Evolutionary conservation across 2,888 invertebrate species (phyloP), one percentile per base, ranked within the genome.

Genomic region (Drosophila conformis): DNA sequence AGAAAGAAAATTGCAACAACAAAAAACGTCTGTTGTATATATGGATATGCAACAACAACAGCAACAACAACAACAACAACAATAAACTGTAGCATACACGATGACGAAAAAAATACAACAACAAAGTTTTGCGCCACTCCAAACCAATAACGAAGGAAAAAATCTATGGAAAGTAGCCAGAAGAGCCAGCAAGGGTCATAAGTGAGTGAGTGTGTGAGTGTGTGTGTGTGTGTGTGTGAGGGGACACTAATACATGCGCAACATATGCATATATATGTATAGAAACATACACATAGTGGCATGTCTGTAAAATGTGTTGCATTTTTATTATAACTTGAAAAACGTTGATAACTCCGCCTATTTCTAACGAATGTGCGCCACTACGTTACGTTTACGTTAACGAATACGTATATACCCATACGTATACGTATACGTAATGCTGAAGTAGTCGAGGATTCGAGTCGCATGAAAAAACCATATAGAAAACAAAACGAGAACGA

Each of bases 311-410:
- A 87, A 87, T 91, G 89, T 89, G 91, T 87, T 91, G 91, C 91
- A 91, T 91, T 91, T 91, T 91, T 92, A 91, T 92, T 91, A 91
- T 90, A 91, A 91, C 92, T 91, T 91, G 90, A 91, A 91, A 90
- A 91, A 90, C 91, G 91, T 91, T 90, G 92, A 91, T 92, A 91
- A 91, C 91, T 92, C 91, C 92, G 91, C 91, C 91, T 91, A 91
- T 91, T 91, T 89, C 90, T 88, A 91, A 80, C 87, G 90, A 85
- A 91, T 86, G 77, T 76, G 79, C 78, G 65, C 62, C 31, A 63
- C 64, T 62, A 78, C 68, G 70, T 73, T 74, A 86, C 84, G 76
- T 76, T 63, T 70, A 82, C 82, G 82, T 78, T 46, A 46, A 63
- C 33, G 64, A 8, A 56, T 69, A 81, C 82, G 76, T 83, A 83